Evolutionary conservation across 2,113 vertebrate genomes (phyloP).

Genomic region (Eleginops maclovinus): DNA sequence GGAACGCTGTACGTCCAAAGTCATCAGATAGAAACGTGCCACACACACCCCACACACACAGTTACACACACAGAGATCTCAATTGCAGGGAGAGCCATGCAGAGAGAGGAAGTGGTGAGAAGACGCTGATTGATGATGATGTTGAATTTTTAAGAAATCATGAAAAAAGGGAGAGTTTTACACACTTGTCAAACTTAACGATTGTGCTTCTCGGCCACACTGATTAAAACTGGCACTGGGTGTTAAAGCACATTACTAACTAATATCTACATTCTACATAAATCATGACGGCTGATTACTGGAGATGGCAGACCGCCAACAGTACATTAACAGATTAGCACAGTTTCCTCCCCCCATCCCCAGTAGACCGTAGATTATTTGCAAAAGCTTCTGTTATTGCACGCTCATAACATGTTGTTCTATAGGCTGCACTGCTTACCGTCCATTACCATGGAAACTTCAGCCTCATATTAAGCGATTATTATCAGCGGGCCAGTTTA

Average conservation of each 20-base stretch:
- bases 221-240: slow-evolving; percentile 57
- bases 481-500: slow-evolving; percentile 24
- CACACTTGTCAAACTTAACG: slow-evolving; percentile 48
- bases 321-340: slow-evolving; percentile 76
- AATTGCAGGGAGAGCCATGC: neutral
- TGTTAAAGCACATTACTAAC: slow-evolving; percentile 56
- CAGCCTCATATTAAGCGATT: slow-evolving; percentile 30
- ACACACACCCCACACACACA: slow-evolving; percentile 7
- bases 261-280: slow-evolving; percentile 61
- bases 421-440: slow-evolving; percentile 26
- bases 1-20: slow-evolving; percentile 29
- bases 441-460: slow-evolving; percentile 22
- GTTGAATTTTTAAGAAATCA: slow-evolving; percentile 4
- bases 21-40: slow-evolving; percentile 21
- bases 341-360: slow-evolving; percentile 15
- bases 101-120: slow-evolving; percentile 1
- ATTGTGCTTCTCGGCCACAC: slow-evolving; percentile 51
- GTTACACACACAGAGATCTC: slow-evolving; percentile 11
- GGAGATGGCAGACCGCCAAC: slow-evolving; percentile 61
- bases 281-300: slow-evolving; percentile 68
- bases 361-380: slow-evolving; percentile 65
- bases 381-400: slow-evolving; percentile 60
- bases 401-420: slow-evolving; percentile 37
- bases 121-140: slow-evolving; percentile 27
- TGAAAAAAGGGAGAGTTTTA: slow-evolving; percentile 6